phyloP scores from a whole-genome alignment of 2,888 invertebrate genomes.

The Exocentrus adspersus region DNA sequence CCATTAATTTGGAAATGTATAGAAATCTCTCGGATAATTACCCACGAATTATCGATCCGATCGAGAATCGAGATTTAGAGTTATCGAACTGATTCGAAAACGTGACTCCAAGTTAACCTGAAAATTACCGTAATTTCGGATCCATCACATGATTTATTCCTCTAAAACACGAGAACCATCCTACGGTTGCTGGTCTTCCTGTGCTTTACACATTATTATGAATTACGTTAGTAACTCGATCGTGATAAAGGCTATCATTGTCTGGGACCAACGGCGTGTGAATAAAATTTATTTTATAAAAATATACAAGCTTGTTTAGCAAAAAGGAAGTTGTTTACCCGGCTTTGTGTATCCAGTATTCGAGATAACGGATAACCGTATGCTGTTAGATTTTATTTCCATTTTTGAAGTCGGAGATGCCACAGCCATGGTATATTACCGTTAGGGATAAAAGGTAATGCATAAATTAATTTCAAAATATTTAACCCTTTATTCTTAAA shows the following conservation, averaged over 20 bases:
- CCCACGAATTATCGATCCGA: slow-evolving; percentile 18
- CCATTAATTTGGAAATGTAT: slow-evolving; percentile 26
- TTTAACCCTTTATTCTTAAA: no score
- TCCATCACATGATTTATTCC: slow-evolving; percentile 40
- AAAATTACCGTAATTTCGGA: slow-evolving; percentile 42
- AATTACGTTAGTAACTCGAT: slow-evolving; percentile 34
- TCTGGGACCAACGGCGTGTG: slow-evolving; percentile 36
- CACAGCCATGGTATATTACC: no score
- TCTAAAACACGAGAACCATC: slow-evolving; percentile 33
- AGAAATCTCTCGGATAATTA: slow-evolving; percentile 26
- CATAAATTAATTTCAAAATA: no score
- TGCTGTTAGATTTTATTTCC: no score
- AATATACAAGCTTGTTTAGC: neutral
- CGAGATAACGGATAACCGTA: no score
- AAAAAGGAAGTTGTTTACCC: no score
- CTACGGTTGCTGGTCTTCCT: slow-evolving; percentile 25
- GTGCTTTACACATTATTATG: slow-evolving; percentile 27
- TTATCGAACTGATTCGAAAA: slow-evolving; percentile 33
- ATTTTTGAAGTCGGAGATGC: no score
- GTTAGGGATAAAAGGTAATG: no score
- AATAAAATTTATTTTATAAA: slow-evolving; percentile 24
- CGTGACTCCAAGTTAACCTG: slow-evolving; percentile 41
- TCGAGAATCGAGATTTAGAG: slow-evolving; percentile 22
- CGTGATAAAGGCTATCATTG: slow-evolving; percentile 39
- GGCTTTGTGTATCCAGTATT: no score